Percentiles rank a stretch among this genome's conserved stretches.
These are phyloP conservation scores for Hippocampus kuda DNA, from an alignment of 2,797 vertebrate species.

Conservation along the genomic window DNA sequence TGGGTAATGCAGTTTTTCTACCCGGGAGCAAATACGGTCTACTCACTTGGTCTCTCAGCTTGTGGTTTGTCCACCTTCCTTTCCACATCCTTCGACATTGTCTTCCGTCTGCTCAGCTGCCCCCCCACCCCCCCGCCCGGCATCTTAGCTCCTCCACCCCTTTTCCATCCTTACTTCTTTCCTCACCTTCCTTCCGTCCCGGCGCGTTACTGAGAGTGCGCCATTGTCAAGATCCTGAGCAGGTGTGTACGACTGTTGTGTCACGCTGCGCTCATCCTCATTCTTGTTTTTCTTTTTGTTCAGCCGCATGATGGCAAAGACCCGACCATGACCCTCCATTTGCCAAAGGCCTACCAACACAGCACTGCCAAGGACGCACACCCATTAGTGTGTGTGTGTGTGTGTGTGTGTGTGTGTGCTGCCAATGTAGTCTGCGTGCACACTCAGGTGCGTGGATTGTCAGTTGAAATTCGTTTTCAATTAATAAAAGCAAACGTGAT, in stretches of 20 bases:
- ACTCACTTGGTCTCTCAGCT: too few relatives aligned
- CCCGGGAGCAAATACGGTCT: too few relatives aligned
- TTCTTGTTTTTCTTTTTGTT: slow-evolving; percentile 48
- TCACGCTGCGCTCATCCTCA: slow-evolving; percentile 3
- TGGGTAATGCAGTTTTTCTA: too few relatives aligned
- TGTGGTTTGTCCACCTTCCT: background rate
- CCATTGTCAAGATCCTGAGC: slow-evolving; percentile 1
- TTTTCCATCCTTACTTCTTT: background rate
- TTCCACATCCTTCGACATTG: background rate
- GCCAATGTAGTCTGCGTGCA: background rate
- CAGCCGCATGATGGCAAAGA: slow-evolving; percentile 37
- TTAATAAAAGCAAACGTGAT: background rate
- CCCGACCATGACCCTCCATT: slow-evolving; percentile 54
- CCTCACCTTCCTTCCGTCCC: too few relatives aligned
- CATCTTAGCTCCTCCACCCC: background rate
- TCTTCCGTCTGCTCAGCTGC: too few relatives aligned
- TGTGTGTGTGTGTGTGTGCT: slow-evolving; percentile 9
- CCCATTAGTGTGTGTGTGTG: slow-evolving; percentile 7
- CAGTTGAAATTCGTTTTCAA: background rate
- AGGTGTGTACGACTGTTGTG: slow-evolving; percentile 11
- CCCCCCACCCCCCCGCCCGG: too few relatives aligned
- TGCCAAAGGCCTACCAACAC: slow-evolving; percentile 41
- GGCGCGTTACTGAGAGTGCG: background rate
- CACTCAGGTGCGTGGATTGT: background rate
- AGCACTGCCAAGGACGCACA: slow-evolving; percentile 36